Conservation (phyloP, 2,888 invertebrate genomes). For the Acleris laterana region DNA sequence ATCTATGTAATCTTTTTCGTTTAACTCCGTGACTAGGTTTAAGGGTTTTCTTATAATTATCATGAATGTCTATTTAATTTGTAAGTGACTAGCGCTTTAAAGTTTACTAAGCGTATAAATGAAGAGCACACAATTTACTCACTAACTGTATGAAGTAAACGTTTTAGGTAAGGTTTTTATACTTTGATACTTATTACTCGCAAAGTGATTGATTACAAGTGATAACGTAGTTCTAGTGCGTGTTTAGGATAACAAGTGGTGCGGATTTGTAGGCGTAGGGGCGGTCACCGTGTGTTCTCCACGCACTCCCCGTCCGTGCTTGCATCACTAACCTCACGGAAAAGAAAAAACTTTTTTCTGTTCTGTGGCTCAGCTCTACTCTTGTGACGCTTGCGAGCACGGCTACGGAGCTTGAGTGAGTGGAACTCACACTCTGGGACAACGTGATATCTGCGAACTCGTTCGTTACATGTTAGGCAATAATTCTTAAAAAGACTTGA, state of each 20-base stretch:
- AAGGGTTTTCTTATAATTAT: slow-evolving; percentile 74
- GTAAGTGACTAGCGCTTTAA: slow-evolving; percentile 72
- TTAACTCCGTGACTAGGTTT: slow-evolving; percentile 64
- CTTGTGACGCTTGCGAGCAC: no score
- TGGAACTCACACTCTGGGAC: slow-evolving; percentile 35
- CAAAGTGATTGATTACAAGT: slow-evolving; percentile 83
- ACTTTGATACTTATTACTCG: slow-evolving; percentile 83
- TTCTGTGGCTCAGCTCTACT: no score
- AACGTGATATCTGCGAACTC: slow-evolving; percentile 59
- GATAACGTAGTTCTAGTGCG: slow-evolving; percentile 76
- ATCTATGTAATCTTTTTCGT: slow-evolving; percentile 55
- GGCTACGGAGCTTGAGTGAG: not conserved
- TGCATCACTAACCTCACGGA: no score
- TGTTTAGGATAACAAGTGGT: slow-evolving; percentile 75
- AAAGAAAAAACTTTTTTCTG: no score
- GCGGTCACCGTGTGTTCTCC: slow-evolving; percentile 18
- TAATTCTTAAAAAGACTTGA: slow-evolving; percentile 79
- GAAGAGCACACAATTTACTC: slow-evolving; percentile 73
- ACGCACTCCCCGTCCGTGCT: slow-evolving; percentile 1
- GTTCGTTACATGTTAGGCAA: slow-evolving; percentile 66
- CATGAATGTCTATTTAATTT: slow-evolving; percentile 79
- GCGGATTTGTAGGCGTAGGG: slow-evolving; percentile 69
- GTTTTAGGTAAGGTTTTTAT: slow-evolving; percentile 76
- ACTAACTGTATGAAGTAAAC: slow-evolving; percentile 73
- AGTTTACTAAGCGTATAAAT: slow-evolving; percentile 71